Evolutionary conservation across 2,797 vertebrate species (phyloP).

Genomic region (Acrocephalus scirpaceus): DNA sequence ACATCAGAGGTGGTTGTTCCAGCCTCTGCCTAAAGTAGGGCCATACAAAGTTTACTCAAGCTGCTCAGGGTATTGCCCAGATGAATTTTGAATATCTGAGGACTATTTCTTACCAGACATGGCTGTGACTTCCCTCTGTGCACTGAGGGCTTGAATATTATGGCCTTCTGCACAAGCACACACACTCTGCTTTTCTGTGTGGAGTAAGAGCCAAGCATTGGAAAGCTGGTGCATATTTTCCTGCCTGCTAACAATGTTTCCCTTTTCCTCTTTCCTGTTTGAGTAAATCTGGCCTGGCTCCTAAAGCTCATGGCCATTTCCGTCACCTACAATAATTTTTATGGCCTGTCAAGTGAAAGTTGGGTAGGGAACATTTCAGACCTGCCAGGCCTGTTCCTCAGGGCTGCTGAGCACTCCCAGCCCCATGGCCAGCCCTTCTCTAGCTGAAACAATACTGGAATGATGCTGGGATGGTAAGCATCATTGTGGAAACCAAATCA

Average conservation of each 20-base stretch:
- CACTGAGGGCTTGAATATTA: neutral
- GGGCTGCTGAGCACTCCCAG: neutral
- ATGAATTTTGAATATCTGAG: neutral
- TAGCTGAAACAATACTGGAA: neutral
- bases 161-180: neutral
- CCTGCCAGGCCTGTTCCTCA: neutral
- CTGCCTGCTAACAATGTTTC: neutral
- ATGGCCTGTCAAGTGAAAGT: neutral
- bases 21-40: neutral
- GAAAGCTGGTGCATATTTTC: neutral
- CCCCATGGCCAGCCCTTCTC: neutral
- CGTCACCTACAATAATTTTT: neutral
- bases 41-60: neutral
- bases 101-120: neutral
- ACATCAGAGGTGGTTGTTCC: neutral
- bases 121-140: neutral
- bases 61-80: neutral
- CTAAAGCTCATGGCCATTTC: neutral
- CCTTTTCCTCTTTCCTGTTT: slow-evolving; percentile 46
- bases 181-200: neutral
- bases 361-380: neutral
- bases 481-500: neutral
- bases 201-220: neutral
- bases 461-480: neutral
- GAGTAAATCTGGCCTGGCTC: neutral